Conservation (phyloP, 2,113 vertebrate genomes). For the Noturus placidus region DNA sequence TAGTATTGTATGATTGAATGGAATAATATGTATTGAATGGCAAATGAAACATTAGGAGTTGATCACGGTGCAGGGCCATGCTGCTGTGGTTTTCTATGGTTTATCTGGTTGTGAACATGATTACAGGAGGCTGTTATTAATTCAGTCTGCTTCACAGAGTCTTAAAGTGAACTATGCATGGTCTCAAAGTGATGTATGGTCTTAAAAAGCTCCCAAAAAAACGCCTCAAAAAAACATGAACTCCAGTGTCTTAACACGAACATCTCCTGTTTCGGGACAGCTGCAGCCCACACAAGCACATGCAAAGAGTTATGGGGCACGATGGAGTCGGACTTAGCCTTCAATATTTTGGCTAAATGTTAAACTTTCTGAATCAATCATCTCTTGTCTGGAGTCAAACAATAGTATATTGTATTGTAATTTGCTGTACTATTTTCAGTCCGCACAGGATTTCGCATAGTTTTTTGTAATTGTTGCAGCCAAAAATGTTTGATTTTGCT, state of each 20-base stretch:
- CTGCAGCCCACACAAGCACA: slow-evolving; percentile 53
- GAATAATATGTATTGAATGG: slow-evolving; percentile 12
- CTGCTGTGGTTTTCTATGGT: not conserved
- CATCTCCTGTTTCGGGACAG: slow-evolving; percentile 53
- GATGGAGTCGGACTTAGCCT: slow-evolving; percentile 69
- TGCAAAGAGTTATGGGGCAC: slow-evolving; percentile 67
- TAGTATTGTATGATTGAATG: not conserved
- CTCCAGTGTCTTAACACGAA: slow-evolving; percentile 53
- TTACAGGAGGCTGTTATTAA: slow-evolving; percentile 19
- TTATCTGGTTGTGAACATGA: not conserved
- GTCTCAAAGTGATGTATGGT: slow-evolving; percentile 38
- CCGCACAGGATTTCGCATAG: too few relatives aligned
- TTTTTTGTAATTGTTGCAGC: too few relatives aligned
- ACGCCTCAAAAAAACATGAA: slow-evolving; percentile 63
- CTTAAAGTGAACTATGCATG: slow-evolving; percentile 37
- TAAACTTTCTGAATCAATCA: not conserved
- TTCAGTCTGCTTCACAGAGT: slow-evolving; percentile 3
- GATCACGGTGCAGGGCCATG: not conserved
- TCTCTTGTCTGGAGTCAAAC: slow-evolving; percentile 14
- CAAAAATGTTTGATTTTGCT: too few relatives aligned
- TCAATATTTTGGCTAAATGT: slow-evolving; percentile 70
- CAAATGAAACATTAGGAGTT: slow-evolving; percentile 9
- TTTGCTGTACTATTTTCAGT: not conserved
- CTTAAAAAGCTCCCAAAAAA: slow-evolving; percentile 51
- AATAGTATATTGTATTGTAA: not conserved